Conservation (phyloP, 37 sponge, comb jelly and placozoan genomes). For the Ianthella basta region DNA sequence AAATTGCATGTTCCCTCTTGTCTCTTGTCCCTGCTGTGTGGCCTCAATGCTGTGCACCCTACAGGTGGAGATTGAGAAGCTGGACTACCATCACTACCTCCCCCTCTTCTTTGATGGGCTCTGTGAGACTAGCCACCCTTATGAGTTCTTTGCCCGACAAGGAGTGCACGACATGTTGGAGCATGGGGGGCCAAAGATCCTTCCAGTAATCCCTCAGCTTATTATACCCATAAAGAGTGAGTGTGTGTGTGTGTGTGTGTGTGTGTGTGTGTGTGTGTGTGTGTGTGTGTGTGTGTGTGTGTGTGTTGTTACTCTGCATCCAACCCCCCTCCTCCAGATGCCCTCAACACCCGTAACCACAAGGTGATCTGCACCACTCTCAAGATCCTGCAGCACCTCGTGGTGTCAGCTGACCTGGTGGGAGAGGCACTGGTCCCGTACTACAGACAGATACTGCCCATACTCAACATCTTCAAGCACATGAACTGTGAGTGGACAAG, state of each 20-base stretch:
- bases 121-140: conserved; percentile 95
- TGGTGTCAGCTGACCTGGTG: conserved; percentile 89
- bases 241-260: conserved; percentile 17
- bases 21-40: no score
- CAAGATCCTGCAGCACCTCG: conserved; percentile 95
- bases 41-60: not conserved
- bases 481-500: conserved; percentile 70
- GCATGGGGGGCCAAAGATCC: conserved; percentile 89
- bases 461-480: conserved; percentile 94
- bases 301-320: not conserved
- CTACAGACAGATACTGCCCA: conserved; percentile 98
- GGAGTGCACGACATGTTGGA: conserved; percentile 99
- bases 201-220: conserved; percentile 97
- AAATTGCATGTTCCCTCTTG: no score
- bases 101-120: conserved; percentile 99
- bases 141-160: conserved; percentile 98
- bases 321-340: conserved; percentile 53
- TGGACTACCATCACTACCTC: conserved; percentile 98
- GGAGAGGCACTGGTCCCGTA: conserved; percentile 98
- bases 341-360: conserved; percentile 89
- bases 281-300: not conserved
- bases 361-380: conserved; percentile 93
- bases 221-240: conserved; percentile 98
- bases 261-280: conserved; percentile 11
- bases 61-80: conserved; percentile 95